These are phyloP conservation scores for Microtus oregoni DNA, from an alignment of 2,113 vertebrate species.

Conservation along the genomic window DNA sequence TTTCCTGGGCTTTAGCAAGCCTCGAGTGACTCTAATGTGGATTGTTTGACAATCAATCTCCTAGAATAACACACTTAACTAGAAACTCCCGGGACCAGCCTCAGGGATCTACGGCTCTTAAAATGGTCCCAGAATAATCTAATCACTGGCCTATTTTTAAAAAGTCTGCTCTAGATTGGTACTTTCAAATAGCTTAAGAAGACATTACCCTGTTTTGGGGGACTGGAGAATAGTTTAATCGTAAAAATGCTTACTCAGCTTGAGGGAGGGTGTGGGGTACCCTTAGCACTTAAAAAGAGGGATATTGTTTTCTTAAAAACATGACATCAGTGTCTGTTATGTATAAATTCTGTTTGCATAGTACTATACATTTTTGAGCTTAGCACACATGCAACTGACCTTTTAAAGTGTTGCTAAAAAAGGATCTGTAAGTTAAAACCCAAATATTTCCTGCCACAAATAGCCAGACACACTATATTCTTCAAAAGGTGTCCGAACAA, in stretches of 20 bases:
- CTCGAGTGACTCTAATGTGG: neutral
- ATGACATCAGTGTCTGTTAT: neutral
- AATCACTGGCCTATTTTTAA: constrained; percentile 65
- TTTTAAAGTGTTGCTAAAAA: constrained; percentile 39
- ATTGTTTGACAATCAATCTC: neutral
- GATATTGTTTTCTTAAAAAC: constrained; percentile 4
- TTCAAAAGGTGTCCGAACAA: neutral
- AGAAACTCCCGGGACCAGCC: constrained; percentile 45
- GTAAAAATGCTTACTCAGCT: neutral
- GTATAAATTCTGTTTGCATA: neutral
- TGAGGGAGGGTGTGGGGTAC: neutral
- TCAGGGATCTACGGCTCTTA: neutral
- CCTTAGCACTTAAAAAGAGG: neutral
- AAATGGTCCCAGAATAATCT: constrained; percentile 58
- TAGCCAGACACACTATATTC: neutral
- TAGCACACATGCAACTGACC: neutral
- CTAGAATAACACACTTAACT: constrained; percentile 33
- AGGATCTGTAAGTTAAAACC: neutral
- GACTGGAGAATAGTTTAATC: neutral
- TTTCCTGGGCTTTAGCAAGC: neutral
- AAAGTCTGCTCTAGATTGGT: constrained; percentile 33
- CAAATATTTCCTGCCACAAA: constrained; percentile 18
- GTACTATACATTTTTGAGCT: neutral
- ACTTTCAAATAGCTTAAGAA: constrained; percentile 45
- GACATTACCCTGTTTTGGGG: neutral